These are phyloP conservation scores for Threskiornis aethiopicus DNA, from an alignment of 2,797 vertebrate species.

Conservation along the genomic window DNA sequence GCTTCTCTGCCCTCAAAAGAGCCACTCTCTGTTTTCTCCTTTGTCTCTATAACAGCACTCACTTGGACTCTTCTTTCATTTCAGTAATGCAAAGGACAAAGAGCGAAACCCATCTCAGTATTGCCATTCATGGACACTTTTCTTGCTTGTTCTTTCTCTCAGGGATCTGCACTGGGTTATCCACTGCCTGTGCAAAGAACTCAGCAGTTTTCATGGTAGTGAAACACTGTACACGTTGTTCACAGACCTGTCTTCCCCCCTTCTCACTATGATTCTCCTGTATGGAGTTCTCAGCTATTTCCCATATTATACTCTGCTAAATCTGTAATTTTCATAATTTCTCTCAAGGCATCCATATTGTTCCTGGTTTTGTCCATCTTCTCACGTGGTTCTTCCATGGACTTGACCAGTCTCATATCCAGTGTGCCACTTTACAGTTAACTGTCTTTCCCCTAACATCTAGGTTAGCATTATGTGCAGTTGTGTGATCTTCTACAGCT, in stretches of 20 bases:
- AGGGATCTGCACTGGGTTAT: neutral
- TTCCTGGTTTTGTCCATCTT: neutral
- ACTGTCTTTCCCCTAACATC: neutral
- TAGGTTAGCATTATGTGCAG: neutral
- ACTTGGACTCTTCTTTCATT: neutral
- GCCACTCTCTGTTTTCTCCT: neutral
- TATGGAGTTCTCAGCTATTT: neutral
- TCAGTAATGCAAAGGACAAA: neutral
- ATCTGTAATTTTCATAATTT: neutral
- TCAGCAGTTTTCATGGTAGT: neutral
- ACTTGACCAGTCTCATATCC: neutral
- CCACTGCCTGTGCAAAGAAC: neutral
- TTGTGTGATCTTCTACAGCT: neutral
- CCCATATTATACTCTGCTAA: neutral
- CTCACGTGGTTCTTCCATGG: neutral
- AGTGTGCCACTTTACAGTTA: neutral
- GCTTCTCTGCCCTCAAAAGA: neutral
- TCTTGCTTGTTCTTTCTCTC: neutral
- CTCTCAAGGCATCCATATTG: neutral
- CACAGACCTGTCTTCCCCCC: neutral
- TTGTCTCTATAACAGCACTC: neutral
- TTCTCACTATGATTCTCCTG: neutral
- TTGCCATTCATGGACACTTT: neutral
- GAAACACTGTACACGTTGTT: neutral
- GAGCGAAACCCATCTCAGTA: neutral